These are phyloP conservation scores for Enteromius mattozi DNA, from an alignment of 2,797 vertebrate species.

Conservation along the genomic window DNA sequence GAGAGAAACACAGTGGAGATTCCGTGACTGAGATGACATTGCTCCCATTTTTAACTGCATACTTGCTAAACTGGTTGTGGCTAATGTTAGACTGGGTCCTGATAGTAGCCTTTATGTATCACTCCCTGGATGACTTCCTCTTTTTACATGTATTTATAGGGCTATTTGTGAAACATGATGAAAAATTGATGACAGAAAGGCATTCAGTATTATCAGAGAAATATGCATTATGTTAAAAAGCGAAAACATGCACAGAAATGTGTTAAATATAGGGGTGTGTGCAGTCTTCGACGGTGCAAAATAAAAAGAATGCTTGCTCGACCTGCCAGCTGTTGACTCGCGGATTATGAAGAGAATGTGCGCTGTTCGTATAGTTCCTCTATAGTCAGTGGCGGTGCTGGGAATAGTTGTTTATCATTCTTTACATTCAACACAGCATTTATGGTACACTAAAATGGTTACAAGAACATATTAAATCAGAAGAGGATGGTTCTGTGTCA, in stretches of 20 bases:
- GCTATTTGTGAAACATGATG: conserved; percentile 28
- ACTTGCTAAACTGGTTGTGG: conserved; percentile 54
- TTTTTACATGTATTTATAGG: conserved; percentile 50
- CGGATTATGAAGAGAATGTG: conserved; percentile 49
- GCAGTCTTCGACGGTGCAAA: conserved; percentile 5
- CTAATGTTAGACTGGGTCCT: conserved; percentile 54
- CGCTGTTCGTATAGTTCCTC: conserved; percentile 26
- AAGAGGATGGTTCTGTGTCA: background rate
- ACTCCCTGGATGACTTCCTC: conserved; percentile 43
- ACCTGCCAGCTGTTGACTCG: conserved; percentile 43
- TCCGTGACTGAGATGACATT: conserved; percentile 23
- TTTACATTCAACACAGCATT: conserved; percentile 20
- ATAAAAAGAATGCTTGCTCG: conserved; percentile 51
- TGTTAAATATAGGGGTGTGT: conserved; percentile 26
- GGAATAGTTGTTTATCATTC: conserved; percentile 23
- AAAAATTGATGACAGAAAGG: background rate
- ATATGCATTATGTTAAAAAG: conserved; percentile 1
- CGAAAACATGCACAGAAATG: conserved; percentile 15
- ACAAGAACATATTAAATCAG: background rate
- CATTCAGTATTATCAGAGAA: background rate
- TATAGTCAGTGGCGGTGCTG: conserved; percentile 8
- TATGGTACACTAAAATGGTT: background rate
- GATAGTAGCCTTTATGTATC: conserved; percentile 18
- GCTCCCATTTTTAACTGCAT: conserved; percentile 49
- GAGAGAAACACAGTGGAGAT: conserved; percentile 4